A percentile compares a stretch with the other conserved stretches of the same genome.
Conservation (phyloP, 2,797 vertebrate genomes). For the Microctenopoma stevenorrisi region DNA sequence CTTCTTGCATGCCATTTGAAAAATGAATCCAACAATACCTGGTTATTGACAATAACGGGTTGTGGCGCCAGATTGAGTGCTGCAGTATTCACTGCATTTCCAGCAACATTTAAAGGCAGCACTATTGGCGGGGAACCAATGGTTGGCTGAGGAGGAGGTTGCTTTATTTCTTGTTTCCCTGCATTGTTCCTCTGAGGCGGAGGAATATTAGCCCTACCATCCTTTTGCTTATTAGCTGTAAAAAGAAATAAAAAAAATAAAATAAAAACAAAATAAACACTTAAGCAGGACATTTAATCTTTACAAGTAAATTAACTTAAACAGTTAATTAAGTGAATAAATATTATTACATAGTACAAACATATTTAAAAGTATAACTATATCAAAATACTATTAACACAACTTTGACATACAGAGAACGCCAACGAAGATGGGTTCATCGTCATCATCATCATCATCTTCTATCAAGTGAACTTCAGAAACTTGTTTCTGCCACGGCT, state of each 20-base stretch:
- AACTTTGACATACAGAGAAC: conserved; percentile 69
- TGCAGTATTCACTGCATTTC: conserved; percentile 47
- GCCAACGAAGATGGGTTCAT: conserved; percentile 91
- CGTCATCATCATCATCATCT: conserved; percentile 83
- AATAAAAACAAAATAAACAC: no score
- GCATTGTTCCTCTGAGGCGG: conserved; percentile 36
- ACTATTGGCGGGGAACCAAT: conserved; percentile 74
- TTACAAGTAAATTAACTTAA: neutral
- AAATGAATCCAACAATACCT: conserved; percentile 53
- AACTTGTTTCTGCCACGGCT: conserved; percentile 77
- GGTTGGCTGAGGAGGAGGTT: conserved; percentile 66
- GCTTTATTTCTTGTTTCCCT: conserved; percentile 40
- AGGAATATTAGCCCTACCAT: conserved; percentile 31
- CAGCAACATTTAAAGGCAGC: conserved; percentile 77
- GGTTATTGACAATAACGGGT: conserved; percentile 78
- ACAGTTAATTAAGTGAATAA: no score
- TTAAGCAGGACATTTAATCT: neutral
- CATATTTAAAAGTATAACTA: no score
- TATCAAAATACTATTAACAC: no score
- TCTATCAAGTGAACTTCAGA: conserved; percentile 69
- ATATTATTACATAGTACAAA: neutral
- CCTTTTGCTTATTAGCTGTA: conserved; percentile 71
- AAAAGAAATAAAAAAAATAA: conserved; percentile 18
- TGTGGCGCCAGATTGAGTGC: conserved; percentile 62
- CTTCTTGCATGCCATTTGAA: neutral